Percentiles rank a stretch among this genome's conserved stretches.
Evolutionary conservation across 2,113 vertebrate genomes (phyloP).

Genomic region (Pongo abelii): DNA sequence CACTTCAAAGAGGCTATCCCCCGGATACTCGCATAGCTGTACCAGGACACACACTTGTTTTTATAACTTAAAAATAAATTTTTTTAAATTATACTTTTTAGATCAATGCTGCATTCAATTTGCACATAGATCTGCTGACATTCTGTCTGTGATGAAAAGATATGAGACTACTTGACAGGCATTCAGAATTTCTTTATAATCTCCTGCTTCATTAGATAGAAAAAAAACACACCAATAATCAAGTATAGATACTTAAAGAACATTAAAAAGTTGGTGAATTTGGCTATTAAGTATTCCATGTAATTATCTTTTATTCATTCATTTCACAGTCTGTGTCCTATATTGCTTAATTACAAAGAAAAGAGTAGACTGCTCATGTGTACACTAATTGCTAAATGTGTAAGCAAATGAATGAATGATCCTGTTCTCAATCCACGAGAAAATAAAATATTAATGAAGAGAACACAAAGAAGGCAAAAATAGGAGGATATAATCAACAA

Average conservation of each 20-base stretch:
- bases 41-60: background rate
- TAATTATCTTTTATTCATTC: constrained; percentile 77
- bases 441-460: constrained; percentile 27
- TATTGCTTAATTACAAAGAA: constrained; percentile 77
- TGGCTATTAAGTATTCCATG: constrained; percentile 66
- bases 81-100: background rate
- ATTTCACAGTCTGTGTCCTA: constrained; percentile 32
- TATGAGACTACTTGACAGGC: background rate
- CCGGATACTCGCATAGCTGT: background rate
- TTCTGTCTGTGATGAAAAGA: background rate
- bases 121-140: background rate
- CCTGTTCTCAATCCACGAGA: background rate
- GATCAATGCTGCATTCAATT: background rate
- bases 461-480: background rate
- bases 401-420: background rate
- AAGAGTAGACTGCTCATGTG: constrained; percentile 63
- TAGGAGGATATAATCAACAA: background rate
- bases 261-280: constrained; percentile 17
- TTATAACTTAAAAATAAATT: too few relatives aligned
- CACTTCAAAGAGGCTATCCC: background rate
- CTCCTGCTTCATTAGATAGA: background rate
- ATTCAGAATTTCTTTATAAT: constrained; percentile 17
- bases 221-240: background rate
- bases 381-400: constrained; percentile 40
- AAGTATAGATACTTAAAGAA: constrained; percentile 37